phyloP scores from a whole-genome alignment of 2,113 vertebrate genomes.

The Cinclus cinclus region DNA sequence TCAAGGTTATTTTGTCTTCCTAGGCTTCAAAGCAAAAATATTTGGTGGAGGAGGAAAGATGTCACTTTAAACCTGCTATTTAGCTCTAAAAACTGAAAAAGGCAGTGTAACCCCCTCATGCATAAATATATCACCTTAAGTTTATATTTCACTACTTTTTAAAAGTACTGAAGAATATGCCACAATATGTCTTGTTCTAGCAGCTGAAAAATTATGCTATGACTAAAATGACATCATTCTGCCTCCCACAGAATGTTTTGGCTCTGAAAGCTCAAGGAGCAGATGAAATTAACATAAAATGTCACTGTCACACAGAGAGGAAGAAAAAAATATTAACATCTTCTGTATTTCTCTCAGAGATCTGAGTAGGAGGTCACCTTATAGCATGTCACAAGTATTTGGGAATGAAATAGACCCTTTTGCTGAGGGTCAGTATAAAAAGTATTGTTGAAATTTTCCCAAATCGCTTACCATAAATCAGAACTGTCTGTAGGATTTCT shows the following conservation, averaged over 20 bases:
- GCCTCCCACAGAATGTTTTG: conserved; percentile 76
- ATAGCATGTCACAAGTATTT: conserved; percentile 45
- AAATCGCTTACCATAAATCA: neutral
- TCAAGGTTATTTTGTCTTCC: neutral
- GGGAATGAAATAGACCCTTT: conserved; percentile 33
- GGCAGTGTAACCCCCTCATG: conserved; percentile 63
- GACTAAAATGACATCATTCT: conserved; percentile 80
- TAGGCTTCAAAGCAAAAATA: conserved; percentile 35
- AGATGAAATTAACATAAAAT: conserved; percentile 78
- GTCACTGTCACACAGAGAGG: conserved; percentile 67
- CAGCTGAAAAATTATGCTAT: conserved; percentile 77
- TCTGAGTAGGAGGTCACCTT: conserved; percentile 64
- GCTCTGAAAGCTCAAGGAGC: conserved; percentile 70
- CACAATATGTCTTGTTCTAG: conserved; percentile 81
- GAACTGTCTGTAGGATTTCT: neutral
- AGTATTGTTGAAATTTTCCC: neutral
- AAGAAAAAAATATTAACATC: conserved; percentile 73
- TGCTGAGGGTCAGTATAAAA: neutral
- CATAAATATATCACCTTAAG: conserved; percentile 73
- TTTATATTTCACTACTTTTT: conserved; percentile 74
- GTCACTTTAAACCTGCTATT: conserved; percentile 51
- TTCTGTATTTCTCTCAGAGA: conserved; percentile 53
- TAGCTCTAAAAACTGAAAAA: conserved; percentile 63
- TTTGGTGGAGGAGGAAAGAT: conserved; percentile 41
- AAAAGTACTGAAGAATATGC: conserved; percentile 77